Evolutionary conservation across 2,797 vertebrate species (phyloP).

Genomic region (Buphagus erythrorhynchus): DNA sequence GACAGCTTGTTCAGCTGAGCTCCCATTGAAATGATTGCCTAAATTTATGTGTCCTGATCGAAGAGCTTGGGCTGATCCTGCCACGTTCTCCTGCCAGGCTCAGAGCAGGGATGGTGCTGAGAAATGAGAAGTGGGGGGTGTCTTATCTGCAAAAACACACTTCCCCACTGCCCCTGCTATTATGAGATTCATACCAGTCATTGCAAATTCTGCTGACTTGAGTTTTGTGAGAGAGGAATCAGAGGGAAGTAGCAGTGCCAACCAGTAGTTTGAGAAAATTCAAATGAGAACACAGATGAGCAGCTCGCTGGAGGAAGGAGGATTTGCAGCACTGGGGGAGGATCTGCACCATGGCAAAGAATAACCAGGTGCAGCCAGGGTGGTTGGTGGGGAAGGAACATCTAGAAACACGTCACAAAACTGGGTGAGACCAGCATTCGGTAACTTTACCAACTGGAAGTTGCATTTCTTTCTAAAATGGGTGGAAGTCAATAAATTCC

Average conservation of each 20-base stretch:
- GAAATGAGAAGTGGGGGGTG: neutral
- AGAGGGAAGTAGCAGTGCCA: neutral
- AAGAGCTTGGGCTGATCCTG: neutral
- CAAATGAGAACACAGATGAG: neutral
- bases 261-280: neutral
- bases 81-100: neutral
- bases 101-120: neutral
- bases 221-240: neutral
- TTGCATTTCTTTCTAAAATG: constrained; percentile 54
- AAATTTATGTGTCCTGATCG: neutral
- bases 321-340: neutral
- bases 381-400: neutral
- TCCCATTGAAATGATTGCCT: neutral
- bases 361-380: neutral
- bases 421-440: neutral
- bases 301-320: neutral
- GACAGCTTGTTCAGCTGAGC: constrained; percentile 19
- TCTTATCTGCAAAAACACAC: neutral
- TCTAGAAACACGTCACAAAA: neutral
- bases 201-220: constrained; percentile 7
- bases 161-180: neutral
- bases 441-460: constrained; percentile 12
- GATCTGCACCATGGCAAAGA: neutral
- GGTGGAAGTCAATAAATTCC: constrained; percentile 53
- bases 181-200: neutral